These are phyloP conservation scores for Magallana nippona DNA, from an alignment of 2,888 invertebrate species.

Conservation along the genomic window DNA sequence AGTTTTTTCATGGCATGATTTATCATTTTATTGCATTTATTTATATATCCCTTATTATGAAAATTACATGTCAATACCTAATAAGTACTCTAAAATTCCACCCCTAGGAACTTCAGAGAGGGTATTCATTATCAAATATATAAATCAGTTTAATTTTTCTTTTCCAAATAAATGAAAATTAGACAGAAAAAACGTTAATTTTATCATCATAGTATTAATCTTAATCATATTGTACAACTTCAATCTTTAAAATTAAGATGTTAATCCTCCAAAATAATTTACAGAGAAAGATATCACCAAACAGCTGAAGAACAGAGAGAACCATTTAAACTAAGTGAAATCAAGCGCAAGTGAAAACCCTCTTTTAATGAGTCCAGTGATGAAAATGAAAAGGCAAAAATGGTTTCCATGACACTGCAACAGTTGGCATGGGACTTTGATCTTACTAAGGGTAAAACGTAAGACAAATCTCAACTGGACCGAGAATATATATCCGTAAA, in stretches of 20 bases:
- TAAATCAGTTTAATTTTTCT: no score
- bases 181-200: no score
- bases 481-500: constrained; percentile 47
- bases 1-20: not conserved
- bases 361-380: constrained; percentile 48
- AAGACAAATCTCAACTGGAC: constrained; percentile 56
- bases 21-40: no score
- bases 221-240: constrained; percentile 58
- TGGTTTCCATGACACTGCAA: constrained; percentile 70
- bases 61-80: no score
- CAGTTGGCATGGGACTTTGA: constrained; percentile 88
- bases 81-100: no score
- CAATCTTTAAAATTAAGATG: no score
- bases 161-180: no score
- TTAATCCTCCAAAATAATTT: no score
- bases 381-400: constrained; percentile 57
- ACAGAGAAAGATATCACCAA: constrained; percentile 72
- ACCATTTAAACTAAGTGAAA: constrained; percentile 58
- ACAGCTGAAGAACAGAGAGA: constrained; percentile 66
- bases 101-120: no score
- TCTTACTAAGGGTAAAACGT: constrained; percentile 71
- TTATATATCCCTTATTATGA: no score
- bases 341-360: constrained; percentile 51
- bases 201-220: no score
- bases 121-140: no score